phyloP scores from a whole-genome alignment of 2,113 vertebrate genomes.

The Colius striatus region DNA sequence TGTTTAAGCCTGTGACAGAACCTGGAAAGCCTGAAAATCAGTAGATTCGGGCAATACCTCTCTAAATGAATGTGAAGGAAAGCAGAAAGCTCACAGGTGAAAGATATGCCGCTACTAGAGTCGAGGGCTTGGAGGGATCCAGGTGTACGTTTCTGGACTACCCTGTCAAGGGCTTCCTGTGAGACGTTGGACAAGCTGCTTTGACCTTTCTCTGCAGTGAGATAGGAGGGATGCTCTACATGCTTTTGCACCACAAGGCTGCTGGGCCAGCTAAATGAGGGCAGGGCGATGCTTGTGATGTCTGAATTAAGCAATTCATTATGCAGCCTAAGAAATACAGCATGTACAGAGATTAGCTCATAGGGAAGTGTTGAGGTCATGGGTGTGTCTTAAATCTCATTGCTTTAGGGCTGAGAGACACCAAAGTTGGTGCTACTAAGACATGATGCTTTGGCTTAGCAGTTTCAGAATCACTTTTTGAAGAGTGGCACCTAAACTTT shows the following conservation, averaged over 20 bases:
- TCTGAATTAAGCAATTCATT: not conserved
- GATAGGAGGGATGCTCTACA: fast-evolving
- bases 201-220: fast-evolving
- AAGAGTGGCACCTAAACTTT: not conserved
- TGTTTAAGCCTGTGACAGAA: not conserved
- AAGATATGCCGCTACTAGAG: not conserved
- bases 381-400: not conserved
- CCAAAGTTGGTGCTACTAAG: not conserved
- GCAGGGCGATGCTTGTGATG: not conserved
- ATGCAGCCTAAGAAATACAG: not conserved
- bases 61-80: not conserved
- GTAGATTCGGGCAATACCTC: not conserved
- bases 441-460: not conserved
- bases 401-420: not conserved
- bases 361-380: not conserved
- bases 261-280: fast-evolving
- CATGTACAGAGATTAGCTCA: fast-evolving
- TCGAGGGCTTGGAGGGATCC: not conserved
- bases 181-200: fast-evolving
- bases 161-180: not conserved
- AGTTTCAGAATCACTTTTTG: not conserved
- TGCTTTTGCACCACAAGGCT: not conserved
- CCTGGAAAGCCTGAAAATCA: not conserved
- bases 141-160: not conserved
- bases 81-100: not conserved